Evolutionary conservation across 2,797 vertebrate species (phyloP).

Genomic region (Anomalospiza imberbis): DNA sequence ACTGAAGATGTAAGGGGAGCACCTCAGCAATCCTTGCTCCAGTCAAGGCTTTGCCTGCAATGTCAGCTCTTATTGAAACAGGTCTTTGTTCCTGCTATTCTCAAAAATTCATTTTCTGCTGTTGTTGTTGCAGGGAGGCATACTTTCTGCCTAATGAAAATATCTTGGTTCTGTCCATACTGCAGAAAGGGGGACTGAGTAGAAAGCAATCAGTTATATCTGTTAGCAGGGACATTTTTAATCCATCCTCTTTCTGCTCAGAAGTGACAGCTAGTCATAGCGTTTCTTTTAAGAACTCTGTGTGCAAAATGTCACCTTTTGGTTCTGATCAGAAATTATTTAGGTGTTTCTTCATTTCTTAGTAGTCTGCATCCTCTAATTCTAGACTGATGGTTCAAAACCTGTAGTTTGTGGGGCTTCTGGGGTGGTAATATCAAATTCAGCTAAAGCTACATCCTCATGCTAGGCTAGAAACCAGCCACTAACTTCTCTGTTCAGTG

Average conservation of each 20-base stretch:
- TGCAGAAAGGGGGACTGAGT: neutral
- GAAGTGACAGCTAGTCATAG: neutral
- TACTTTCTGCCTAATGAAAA: neutral
- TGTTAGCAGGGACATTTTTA: neutral
- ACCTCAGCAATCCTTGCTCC: neutral
- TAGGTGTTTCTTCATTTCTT: neutral
- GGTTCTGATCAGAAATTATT: neutral
- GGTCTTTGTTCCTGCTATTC: neutral
- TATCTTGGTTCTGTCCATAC: neutral
- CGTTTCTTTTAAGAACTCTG: neutral
- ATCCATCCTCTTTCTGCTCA: neutral
- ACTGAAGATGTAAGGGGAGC: neutral
- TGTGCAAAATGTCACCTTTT: neutral
- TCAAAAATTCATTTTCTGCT: neutral
- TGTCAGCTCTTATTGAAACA: neutral
- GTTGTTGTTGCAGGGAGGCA: neutral
- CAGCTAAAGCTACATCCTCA: neutral
- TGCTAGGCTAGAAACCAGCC: neutral
- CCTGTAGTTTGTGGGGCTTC: neutral
- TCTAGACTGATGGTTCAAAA: neutral
- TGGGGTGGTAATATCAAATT: neutral
- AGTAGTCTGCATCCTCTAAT: neutral
- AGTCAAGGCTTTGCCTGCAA: neutral
- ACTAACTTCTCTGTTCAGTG: neutral
- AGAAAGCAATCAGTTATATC: neutral